Evolutionary conservation across 2,113 vertebrate species (phyloP).

Genomic region (Labrus mixtus): DNA sequence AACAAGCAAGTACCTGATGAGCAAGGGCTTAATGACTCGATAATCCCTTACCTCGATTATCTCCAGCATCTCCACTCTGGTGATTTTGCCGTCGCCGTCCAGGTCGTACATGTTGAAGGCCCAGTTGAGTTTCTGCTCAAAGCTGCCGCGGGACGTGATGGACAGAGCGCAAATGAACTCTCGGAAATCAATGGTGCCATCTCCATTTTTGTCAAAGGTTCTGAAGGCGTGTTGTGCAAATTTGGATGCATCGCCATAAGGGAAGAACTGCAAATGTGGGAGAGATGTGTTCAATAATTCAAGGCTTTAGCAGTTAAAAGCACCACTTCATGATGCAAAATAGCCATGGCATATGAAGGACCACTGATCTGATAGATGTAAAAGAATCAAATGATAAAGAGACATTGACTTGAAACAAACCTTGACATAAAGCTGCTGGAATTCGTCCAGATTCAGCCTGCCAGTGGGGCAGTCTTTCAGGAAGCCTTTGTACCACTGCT

Average conservation of each 20-base stretch:
- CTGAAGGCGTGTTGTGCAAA: constrained; percentile 99
- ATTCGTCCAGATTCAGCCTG: constrained; percentile 86
- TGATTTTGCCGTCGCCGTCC: constrained; percentile 99
- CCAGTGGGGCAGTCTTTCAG: constrained; percentile 87
- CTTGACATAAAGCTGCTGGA: constrained; percentile 88
- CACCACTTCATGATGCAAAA: neutral
- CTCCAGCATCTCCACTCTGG: constrained; percentile 99
- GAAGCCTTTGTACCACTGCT: constrained; percentile 88
- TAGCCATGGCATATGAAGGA: neutral
- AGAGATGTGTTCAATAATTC: constrained; percentile 37
- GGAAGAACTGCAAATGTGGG: constrained; percentile 91
- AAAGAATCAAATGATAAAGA: neutral
- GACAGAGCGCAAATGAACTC: constrained; percentile 99
- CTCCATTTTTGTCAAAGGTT: constrained; percentile 98
- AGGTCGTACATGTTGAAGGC: constrained; percentile 99
- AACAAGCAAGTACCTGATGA: constrained; percentile 39
- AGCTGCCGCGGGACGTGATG: constrained; percentile 98
- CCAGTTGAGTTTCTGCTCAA: constrained; percentile 99
- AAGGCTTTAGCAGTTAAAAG: constrained; percentile 69
- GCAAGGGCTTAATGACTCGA: constrained; percentile 37
- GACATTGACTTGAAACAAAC: constrained; percentile 53
- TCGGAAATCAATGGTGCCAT: constrained; percentile 99
- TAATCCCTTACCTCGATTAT: constrained; percentile 94
- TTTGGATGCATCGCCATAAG: constrained; percentile 97
- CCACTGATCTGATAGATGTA: neutral